phyloP scores from a whole-genome alignment of 2,113 vertebrate genomes.

The Neofelis nebulosa region DNA sequence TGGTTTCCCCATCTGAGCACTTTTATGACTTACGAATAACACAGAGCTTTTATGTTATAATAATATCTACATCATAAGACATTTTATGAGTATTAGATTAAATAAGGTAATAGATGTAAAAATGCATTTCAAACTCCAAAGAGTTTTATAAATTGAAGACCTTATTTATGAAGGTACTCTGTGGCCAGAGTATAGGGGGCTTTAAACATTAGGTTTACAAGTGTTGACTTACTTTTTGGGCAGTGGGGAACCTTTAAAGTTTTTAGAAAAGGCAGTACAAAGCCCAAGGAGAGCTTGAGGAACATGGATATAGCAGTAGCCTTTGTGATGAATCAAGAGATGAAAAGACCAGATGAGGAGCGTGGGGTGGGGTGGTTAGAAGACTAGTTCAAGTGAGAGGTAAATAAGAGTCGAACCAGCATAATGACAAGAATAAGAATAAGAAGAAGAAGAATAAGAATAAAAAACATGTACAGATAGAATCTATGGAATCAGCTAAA shows the following conservation, averaged over 20 bases:
- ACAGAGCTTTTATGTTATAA: neutral
- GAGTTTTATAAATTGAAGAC: neutral
- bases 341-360: neutral
- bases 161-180: conserved; percentile 6
- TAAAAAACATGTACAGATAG: neutral
- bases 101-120: neutral
- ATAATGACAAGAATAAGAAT: neutral
- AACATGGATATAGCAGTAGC: neutral
- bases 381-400: neutral
- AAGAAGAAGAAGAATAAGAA: neutral
- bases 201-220: neutral
- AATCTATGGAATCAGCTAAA: neutral
- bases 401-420: neutral
- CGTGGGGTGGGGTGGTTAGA: neutral
- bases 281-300: neutral
- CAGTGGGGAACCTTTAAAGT: neutral
- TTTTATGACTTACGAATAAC: neutral
- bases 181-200: neutral
- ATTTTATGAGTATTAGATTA: neutral
- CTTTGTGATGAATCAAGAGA: neutral
- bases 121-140: neutral
- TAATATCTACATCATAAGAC: neutral
- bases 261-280: conserved; percentile 3
- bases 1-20: neutral
- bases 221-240: neutral